phyloP scores from a whole-genome alignment of 2,113 vertebrate species.

The Dendropsophus ebraccatus region DNA sequence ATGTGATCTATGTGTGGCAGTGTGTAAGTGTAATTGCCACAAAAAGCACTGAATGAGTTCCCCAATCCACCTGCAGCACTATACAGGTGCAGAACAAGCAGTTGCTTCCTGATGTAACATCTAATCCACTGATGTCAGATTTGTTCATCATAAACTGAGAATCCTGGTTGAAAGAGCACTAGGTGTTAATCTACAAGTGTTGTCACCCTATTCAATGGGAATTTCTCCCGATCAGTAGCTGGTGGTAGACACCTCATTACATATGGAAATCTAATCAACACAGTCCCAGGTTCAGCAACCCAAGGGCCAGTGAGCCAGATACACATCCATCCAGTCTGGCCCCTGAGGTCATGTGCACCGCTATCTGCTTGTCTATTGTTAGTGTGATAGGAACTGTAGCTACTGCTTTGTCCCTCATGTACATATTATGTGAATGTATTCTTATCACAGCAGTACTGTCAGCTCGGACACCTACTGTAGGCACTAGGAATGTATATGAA shows the following conservation, averaged over 20 bases:
- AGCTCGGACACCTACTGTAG: not conserved
- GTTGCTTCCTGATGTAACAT: not conserved
- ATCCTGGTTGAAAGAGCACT: not conserved
- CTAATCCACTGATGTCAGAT: slow-evolving; percentile 1
- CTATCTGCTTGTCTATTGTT: not conserved
- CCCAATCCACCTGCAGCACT: slow-evolving; percentile 17
- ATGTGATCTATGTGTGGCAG: too few species aligned
- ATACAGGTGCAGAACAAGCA: slow-evolving; percentile 8
- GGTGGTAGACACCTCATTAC: not conserved
- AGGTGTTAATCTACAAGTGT: slow-evolving; percentile 3
- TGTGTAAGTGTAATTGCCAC: too few species aligned
- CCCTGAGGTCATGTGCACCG: not conserved
- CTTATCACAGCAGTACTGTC: not conserved
- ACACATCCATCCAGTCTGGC: slow-evolving; percentile 31
- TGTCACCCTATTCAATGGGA: slow-evolving; percentile 21
- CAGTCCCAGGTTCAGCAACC: not conserved
- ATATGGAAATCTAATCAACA: slow-evolving; percentile 52
- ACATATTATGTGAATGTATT: not conserved
- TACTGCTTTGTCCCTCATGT: not conserved
- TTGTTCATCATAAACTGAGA: not conserved
- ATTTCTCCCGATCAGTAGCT: not conserved
- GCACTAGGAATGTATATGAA: not conserved
- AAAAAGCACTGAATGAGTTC: too few species aligned
- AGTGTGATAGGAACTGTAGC: not conserved
- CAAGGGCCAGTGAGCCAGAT: slow-evolving; percentile 20